These are phyloP conservation scores for Megaceryle torquata DNA, from an alignment of 2,113 vertebrate genomes.

Conservation along the genomic window DNA sequence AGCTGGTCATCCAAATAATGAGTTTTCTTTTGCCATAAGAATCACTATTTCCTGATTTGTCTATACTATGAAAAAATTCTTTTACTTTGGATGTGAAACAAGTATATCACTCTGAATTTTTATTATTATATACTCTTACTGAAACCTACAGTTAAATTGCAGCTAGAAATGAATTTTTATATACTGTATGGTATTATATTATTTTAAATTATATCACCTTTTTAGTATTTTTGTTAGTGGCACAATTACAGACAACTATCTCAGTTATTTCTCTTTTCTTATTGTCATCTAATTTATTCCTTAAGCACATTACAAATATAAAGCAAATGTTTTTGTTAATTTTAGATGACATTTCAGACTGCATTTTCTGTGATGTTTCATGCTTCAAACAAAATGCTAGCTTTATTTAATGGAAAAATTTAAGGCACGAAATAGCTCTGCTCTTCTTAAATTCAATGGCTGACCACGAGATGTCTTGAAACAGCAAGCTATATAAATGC, in stretches of 20 bases:
- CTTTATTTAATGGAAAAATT: background rate
- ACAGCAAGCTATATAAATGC: slow-evolving; percentile 20
- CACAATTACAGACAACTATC: background rate
- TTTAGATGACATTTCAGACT: background rate
- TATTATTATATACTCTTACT: background rate
- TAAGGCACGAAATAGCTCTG: background rate
- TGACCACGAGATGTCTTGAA: background rate
- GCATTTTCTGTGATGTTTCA: background rate
- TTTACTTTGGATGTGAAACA: background rate
- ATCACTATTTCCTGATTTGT: background rate
- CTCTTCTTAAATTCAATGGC: background rate
- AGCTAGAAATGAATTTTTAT: background rate
- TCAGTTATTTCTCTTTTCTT: background rate
- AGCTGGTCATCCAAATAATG: background rate
- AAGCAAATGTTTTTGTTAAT: background rate
- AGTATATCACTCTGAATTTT: background rate
- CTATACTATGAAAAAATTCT: background rate
- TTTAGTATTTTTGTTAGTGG: background rate
- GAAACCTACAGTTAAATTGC: background rate
- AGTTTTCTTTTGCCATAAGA: background rate
- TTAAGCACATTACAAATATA: background rate
- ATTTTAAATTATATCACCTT: background rate
- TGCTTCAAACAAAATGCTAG: background rate
- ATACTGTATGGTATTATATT: background rate
- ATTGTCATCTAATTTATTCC: background rate